These are phyloP conservation scores for Shargacucullia verbasci DNA, from an alignment of 2,888 invertebrate species.

Conservation along the genomic window DNA sequence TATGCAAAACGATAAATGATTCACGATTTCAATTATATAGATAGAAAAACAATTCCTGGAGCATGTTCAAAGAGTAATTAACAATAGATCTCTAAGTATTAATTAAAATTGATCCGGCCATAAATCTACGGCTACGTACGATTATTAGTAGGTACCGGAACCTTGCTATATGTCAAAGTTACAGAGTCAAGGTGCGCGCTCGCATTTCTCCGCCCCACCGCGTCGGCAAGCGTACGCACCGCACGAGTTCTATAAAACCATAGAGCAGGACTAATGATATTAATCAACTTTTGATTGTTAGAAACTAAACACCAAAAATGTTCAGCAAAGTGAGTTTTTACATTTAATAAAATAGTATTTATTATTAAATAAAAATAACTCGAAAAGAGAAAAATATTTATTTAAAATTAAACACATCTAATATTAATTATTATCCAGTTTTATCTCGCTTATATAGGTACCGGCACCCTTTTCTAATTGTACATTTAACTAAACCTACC, in stretches of 20 bases:
- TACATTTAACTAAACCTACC: background rate
- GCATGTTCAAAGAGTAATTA: conserved; percentile 29
- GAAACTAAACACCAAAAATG: conserved; percentile 73
- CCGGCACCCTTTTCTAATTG: too few species aligned
- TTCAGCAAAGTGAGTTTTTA: conserved; percentile 76
- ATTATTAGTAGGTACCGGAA: conserved; percentile 50
- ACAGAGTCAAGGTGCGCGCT: conserved; percentile 71
- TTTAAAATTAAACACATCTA: too few species aligned
- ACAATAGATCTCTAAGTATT: conserved; percentile 41
- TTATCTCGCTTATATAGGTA: too few species aligned
- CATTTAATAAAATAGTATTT: background rate
- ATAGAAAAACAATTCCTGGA: conserved; percentile 23
- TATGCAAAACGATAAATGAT: background rate
- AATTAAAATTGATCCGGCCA: conserved; percentile 56
- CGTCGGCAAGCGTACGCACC: conserved; percentile 52
- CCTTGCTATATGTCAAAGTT: conserved; percentile 75
- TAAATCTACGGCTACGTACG: conserved; percentile 37
- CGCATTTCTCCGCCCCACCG: conserved; percentile 78
- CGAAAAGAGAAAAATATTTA: too few species aligned
- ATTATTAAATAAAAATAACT: background rate
- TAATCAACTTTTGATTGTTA: conserved; percentile 74
- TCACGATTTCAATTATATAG: conserved; percentile 31
- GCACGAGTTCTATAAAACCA: conserved; percentile 76
- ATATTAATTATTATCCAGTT: too few species aligned
- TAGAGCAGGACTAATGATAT: conserved; percentile 68